phyloP scores from a whole-genome alignment of 2,113 vertebrate species.

The Bothrops jararaca region DNA sequence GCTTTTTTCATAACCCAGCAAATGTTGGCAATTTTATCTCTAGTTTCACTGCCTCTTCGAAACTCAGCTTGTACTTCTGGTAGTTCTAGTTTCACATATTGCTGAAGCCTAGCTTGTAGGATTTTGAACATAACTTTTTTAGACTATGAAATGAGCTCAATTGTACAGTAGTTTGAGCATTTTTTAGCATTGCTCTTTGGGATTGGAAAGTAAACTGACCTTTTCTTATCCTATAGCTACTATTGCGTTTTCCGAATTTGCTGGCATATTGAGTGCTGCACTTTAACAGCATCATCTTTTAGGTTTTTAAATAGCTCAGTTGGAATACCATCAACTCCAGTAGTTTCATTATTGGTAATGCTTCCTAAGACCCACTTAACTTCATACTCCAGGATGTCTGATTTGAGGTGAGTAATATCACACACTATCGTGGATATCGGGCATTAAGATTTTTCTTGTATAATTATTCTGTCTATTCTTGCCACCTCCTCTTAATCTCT shows the following conservation, averaged over 20 bases:
- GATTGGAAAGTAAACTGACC: not conserved
- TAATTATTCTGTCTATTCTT: too few relatives aligned
- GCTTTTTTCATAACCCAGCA: too few relatives aligned
- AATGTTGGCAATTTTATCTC: too few relatives aligned
- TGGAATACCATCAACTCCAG: not conserved
- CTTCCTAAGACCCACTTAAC: not conserved
- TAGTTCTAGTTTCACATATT: not conserved
- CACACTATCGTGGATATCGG: too few relatives aligned
- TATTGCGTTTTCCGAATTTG: not conserved
- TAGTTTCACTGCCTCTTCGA: not conserved
- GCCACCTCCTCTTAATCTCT: too few relatives aligned
- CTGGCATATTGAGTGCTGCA: not conserved
- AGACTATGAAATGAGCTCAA: not conserved
- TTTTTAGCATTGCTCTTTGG: too few relatives aligned
- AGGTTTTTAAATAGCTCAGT: too few relatives aligned
- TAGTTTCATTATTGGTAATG: not conserved
- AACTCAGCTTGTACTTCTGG: not conserved
- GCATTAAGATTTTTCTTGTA: too few relatives aligned
- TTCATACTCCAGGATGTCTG: too few relatives aligned
- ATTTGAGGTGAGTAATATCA: too few relatives aligned
- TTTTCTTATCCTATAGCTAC: not conserved
- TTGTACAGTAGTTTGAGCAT: not conserved
- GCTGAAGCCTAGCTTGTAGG: not conserved
- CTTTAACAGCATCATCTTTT: too few relatives aligned
- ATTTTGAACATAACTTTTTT: too few relatives aligned